These are phyloP conservation scores for Enteromius viviparus DNA, from an alignment of 2,797 vertebrate species.

Conservation along the genomic window DNA sequence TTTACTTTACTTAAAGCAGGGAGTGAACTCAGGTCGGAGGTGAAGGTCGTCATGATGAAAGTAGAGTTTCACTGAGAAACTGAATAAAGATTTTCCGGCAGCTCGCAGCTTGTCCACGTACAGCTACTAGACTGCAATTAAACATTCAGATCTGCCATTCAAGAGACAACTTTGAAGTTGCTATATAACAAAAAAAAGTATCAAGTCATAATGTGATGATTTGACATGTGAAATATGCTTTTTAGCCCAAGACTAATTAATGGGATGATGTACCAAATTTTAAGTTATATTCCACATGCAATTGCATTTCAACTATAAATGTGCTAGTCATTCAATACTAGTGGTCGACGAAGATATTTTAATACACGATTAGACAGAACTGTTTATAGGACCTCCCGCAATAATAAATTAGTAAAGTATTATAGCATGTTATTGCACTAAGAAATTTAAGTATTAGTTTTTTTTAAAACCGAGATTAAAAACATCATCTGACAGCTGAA, in stretches of 20 bases:
- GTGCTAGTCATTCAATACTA: neutral
- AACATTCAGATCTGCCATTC: neutral
- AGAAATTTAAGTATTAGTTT: too few species aligned
- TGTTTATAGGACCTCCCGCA: neutral
- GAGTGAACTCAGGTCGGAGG: slow-evolving; percentile 19
- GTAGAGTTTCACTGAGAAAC: slow-evolving; percentile 33
- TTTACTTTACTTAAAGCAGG: slow-evolving; percentile 56
- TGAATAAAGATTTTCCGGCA: slow-evolving; percentile 41
- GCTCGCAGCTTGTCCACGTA: neutral
- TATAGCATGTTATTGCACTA: neutral
- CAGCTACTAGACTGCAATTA: neutral
- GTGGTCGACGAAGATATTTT: neutral
- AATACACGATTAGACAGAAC: neutral
- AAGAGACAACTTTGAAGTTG: neutral
- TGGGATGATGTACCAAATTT: too few species aligned
- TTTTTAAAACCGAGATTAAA: too few species aligned
- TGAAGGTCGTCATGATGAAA: slow-evolving; percentile 34
- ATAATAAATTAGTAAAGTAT: neutral
- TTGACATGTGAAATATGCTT: neutral
- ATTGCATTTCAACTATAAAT: neutral
- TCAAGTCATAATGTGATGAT: neutral
- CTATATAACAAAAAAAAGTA: neutral
- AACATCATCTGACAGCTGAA: too few species aligned
- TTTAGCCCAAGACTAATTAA: neutral
- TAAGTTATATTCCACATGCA: neutral